A percentile compares a stretch with the other conserved stretches of the same genome.
Conservation (phyloP, 2,797 vertebrate genomes). For the Synanceia verrucosa region DNA sequence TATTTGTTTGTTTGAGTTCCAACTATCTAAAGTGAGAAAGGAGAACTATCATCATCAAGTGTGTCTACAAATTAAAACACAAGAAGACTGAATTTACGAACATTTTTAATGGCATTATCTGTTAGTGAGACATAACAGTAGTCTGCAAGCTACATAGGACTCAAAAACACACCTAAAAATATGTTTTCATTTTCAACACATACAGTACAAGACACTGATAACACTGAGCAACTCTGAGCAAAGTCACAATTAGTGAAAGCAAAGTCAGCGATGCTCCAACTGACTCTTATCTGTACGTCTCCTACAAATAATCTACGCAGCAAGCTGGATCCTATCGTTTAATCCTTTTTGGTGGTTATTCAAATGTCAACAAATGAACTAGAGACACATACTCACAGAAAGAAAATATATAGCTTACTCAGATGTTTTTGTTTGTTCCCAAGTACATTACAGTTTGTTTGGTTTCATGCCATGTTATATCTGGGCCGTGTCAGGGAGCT, state of each 20-base stretch:
- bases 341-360: slow-evolving; percentile 58
- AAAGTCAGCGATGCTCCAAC: slow-evolving; percentile 36
- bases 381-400: slow-evolving; percentile 59
- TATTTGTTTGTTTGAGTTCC: too few relatives aligned
- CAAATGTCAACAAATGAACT: slow-evolving; percentile 54
- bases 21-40: too few relatives aligned
- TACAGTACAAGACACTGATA: slow-evolving; percentile 64
- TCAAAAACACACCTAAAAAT: slow-evolving; percentile 42
- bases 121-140: slow-evolving; percentile 52
- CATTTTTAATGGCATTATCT: slow-evolving; percentile 67
- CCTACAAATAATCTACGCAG: slow-evolving; percentile 45
- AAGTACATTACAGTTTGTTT: slow-evolving; percentile 53
- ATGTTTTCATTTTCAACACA: slow-evolving; percentile 35
- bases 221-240: slow-evolving; percentile 46
- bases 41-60: too few relatives aligned
- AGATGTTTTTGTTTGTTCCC: slow-evolving; percentile 62
- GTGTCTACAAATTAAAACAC: slow-evolving; percentile 14
- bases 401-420: slow-evolving; percentile 76
- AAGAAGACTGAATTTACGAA: slow-evolving; percentile 22
- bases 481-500: slow-evolving; percentile 71
- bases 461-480: slow-evolving; percentile 60
- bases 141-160: slow-evolving; percentile 51
- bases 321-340: slow-evolving; percentile 48
- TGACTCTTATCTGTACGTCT: slow-evolving; percentile 20
- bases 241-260: slow-evolving; percentile 61